Percentiles rank a stretch among this genome's conserved stretches.
Conservation (phyloP, 2,797 vertebrate species). For the Pipistrellus nathusii region DNA sequence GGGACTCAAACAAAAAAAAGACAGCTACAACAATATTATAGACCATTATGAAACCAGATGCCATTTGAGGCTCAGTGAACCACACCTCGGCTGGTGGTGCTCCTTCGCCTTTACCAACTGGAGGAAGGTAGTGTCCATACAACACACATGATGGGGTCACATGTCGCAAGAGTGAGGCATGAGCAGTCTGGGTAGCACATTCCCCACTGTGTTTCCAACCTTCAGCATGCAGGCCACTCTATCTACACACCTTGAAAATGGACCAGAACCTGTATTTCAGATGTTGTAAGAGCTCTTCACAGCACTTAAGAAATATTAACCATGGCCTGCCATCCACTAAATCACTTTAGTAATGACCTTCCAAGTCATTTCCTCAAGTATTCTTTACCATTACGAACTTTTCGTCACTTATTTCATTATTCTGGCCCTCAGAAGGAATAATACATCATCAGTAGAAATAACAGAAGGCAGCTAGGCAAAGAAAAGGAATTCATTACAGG, state of each 20-base stretch:
- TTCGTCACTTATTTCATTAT: constrained; percentile 73
- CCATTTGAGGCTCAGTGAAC: not conserved
- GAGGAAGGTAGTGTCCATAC: not conserved
- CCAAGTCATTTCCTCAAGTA: constrained; percentile 63
- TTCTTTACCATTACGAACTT: constrained; percentile 57
- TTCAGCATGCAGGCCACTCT: not conserved
- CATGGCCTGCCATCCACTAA: constrained; percentile 67
- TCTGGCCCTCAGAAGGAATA: constrained; percentile 61
- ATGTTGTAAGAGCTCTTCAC: not conserved
- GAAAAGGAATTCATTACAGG: not conserved
- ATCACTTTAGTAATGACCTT: not conserved
- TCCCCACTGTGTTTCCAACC: not conserved
- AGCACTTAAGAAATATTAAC: constrained; percentile 6
- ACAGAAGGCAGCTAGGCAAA: constrained; percentile 39
- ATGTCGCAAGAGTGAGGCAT: fast-evolving
- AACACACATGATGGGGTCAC: fast-evolving
- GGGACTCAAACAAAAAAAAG: constrained; percentile 54
- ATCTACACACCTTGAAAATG: not conserved
- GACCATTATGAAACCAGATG: not conserved
- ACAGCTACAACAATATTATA: not conserved
- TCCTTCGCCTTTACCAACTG: not conserved
- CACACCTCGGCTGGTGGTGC: not conserved
- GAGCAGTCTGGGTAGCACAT: no score
- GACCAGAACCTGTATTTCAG: constrained; percentile 38
- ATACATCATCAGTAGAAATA: constrained; percentile 46